Conservation (phyloP, 2,797 vertebrate genomes). For the Iguana delicatissima region DNA sequence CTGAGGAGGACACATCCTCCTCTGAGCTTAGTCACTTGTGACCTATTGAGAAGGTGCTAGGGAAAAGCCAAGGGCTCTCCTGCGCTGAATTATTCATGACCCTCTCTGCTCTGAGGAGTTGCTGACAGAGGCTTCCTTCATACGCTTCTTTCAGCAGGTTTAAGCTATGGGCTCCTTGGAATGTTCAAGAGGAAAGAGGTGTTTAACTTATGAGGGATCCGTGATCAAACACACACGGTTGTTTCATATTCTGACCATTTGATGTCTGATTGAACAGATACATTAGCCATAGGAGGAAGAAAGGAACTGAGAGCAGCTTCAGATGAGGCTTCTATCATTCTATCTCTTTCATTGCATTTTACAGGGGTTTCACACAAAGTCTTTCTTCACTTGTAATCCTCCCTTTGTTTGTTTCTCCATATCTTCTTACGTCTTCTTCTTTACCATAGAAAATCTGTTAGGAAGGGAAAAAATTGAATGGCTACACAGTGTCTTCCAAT, state of each 20-base stretch:
- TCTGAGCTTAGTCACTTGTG: conserved; percentile 70
- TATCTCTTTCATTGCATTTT: background rate
- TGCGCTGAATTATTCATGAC: conserved; percentile 69
- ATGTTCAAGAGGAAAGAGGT: background rate
- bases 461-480: background rate
- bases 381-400: background rate
- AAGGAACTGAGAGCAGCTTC: conserved; percentile 7
- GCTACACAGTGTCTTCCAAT: background rate
- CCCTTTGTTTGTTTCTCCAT: background rate
- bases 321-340: background rate
- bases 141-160: conserved; percentile 43
- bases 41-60: conserved; percentile 64
- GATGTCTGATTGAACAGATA: conserved; percentile 45
- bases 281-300: conserved; percentile 20
- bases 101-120: conserved; percentile 49
- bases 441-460: background rate
- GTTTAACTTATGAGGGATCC: conserved; percentile 48
- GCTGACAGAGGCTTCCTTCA: conserved; percentile 54
- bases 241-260: conserved; percentile 36
- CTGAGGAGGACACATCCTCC: conserved; percentile 60
- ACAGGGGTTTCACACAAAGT: too few relatives aligned
- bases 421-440: background rate
- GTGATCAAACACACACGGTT: background rate
- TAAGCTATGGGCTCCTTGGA: conserved; percentile 24
- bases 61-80: conserved; percentile 53